Evolutionary conservation across 2,797 vertebrate species (phyloP).

Genomic region (Sebastes trivittatus): DNA sequence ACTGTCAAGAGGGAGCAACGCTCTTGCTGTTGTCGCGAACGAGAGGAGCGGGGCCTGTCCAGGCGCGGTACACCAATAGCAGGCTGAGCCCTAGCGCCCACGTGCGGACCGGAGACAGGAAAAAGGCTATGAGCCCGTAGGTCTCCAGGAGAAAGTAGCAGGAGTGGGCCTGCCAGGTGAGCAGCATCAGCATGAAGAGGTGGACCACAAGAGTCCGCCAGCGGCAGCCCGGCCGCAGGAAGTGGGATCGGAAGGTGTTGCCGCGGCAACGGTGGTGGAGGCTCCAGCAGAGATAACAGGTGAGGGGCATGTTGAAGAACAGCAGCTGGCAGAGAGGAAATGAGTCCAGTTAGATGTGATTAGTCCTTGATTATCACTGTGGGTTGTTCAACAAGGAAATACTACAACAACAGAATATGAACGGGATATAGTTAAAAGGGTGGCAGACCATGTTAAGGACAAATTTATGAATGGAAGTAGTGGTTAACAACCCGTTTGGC

Average conservation of each 20-base stretch:
- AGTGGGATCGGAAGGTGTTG: conserved; percentile 87
- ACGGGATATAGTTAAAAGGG: not conserved
- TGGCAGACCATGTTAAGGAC: not conserved
- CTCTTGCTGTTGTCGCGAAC: conserved; percentile 67
- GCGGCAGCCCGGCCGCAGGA: conserved; percentile 73
- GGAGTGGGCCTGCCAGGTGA: conserved; percentile 91
- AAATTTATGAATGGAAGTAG: not conserved
- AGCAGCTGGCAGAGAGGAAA: conserved; percentile 80
- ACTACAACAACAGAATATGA: not conserved
- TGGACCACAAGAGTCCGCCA: conserved; percentile 78
- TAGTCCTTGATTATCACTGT: not conserved
- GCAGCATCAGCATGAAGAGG: conserved; percentile 85
- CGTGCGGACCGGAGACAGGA: conserved; percentile 91
- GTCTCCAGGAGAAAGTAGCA: conserved; percentile 92
- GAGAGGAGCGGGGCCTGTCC: conserved; percentile 82
- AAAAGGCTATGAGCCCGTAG: conserved; percentile 88
- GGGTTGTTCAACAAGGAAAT: not conserved
- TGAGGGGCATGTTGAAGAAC: conserved; percentile 96
- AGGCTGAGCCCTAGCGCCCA: conserved; percentile 88
- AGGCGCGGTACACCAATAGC: conserved; percentile 86
- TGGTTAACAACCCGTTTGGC: not conserved
- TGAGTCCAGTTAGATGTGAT: conserved; percentile 18
- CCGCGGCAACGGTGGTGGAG: conserved; percentile 89
- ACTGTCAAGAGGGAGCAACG: conserved; percentile 75
- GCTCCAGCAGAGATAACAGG: conserved; percentile 94